phyloP scores from a whole-genome alignment of 1,140 invertebrate genomes.

The Drusus annulatus region DNA sequence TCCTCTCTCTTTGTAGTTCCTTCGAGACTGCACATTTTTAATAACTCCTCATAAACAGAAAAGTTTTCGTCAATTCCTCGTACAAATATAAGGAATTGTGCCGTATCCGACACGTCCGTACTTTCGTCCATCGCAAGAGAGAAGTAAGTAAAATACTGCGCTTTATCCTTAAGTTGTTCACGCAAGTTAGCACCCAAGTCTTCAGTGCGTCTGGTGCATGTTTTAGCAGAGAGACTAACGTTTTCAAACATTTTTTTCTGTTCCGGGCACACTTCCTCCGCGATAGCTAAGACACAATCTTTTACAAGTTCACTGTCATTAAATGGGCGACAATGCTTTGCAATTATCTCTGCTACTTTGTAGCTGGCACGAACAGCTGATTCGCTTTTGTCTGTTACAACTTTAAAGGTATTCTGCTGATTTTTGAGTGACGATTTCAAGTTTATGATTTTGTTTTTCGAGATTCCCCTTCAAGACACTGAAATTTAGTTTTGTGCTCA shows the following conservation, averaged over 20 bases:
- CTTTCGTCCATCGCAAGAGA: constrained; percentile 58
- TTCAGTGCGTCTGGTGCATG: constrained; percentile 55
- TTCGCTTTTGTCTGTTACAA: constrained; percentile 57
- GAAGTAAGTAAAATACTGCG: constrained; percentile 54
- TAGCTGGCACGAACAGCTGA: constrained; percentile 61
- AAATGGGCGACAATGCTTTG: constrained; percentile 62
- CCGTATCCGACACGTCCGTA: constrained; percentile 59
- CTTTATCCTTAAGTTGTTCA: constrained; percentile 54
- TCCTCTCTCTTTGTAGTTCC: constrained; percentile 50
- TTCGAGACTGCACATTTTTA: constrained; percentile 57
- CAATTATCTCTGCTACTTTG: constrained; percentile 56
- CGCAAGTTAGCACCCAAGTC: constrained; percentile 60
- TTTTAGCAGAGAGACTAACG: constrained; percentile 59
- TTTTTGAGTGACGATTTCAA: constrained; percentile 59
- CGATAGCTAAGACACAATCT: constrained; percentile 61
- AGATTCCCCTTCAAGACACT: constrained; percentile 56
- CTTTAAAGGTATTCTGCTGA: constrained; percentile 60
- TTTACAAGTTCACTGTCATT: constrained; percentile 62
- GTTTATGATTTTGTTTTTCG: constrained; percentile 58
- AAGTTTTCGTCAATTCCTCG: constrained; percentile 60
- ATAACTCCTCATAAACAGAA: constrained; percentile 59
- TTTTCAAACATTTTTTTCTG: constrained; percentile 57
- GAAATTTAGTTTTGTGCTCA: constrained; percentile 59
- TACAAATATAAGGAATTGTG: constrained; percentile 60
- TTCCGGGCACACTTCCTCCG: constrained; percentile 61